phyloP scores from a whole-genome alignment of 2,888 invertebrate species.

The Apantesis nais region DNA sequence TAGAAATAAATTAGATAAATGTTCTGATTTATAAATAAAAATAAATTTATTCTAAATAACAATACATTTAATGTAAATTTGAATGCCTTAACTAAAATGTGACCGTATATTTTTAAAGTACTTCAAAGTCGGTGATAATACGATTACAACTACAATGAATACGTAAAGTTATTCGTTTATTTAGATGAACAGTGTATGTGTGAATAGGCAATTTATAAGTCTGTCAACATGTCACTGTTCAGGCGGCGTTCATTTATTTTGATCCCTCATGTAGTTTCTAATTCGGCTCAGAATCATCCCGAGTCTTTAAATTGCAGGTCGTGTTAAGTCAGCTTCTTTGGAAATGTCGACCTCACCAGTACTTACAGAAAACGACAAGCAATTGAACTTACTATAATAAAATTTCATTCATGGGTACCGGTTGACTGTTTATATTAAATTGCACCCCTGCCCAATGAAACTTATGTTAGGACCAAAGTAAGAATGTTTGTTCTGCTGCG shows the following conservation, averaged over 20 bases:
- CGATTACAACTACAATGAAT: neutral
- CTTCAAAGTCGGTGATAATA: neutral
- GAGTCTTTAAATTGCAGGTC: neutral
- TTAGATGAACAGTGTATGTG: neutral
- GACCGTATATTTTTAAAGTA: too few species aligned
- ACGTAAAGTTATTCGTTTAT: too few species aligned
- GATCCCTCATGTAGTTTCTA: neutral
- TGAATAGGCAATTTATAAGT: neutral
- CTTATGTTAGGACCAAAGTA: neutral
- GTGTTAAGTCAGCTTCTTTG: too few species aligned
- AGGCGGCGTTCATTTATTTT: too few species aligned
- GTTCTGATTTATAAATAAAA: too few species aligned
- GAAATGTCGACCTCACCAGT: too few species aligned
- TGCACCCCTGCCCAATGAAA: too few species aligned
- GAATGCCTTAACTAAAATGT: neutral
- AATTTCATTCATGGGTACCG: neutral
- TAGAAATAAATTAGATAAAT: too few species aligned
- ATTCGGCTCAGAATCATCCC: neutral
- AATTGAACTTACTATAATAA: neutral
- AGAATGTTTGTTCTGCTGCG: conserved; percentile 5
- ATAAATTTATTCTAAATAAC: too few species aligned
- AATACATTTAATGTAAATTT: too few species aligned
- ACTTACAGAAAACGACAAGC: neutral
- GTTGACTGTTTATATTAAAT: neutral
- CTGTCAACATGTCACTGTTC: neutral